Percentiles rank a stretch among this genome's conserved stretches.
phyloP scores from a whole-genome alignment of 2,113 vertebrate genomes.

The Oncorhynchus clarkii region DNA sequence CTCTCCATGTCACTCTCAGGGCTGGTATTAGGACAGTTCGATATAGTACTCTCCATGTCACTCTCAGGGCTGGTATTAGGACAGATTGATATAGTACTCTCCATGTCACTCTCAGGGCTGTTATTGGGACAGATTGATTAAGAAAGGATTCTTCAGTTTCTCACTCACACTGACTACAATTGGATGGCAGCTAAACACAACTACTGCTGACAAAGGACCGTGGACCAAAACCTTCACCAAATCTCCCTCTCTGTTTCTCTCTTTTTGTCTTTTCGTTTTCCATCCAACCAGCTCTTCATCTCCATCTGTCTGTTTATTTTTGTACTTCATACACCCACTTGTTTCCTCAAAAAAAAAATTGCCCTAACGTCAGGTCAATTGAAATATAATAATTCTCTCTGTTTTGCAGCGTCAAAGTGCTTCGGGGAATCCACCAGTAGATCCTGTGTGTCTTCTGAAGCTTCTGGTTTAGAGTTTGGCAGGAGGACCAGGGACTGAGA shows the following conservation, averaged over 20 bases:
- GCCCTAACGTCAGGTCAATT: too few relatives aligned
- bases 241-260: too few relatives aligned
- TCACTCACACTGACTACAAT: not conserved
- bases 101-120: slow-evolving; percentile 4
- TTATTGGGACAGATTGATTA: slow-evolving; percentile 17
- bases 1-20: not conserved
- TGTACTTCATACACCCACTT: slow-evolving; percentile 21
- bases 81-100: slow-evolving; percentile 16
- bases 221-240: too few relatives aligned
- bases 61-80: not conserved
- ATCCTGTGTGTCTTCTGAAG: too few relatives aligned
- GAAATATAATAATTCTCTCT: slow-evolving; percentile 1
- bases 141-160: not conserved
- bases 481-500: too few relatives aligned
- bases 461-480: too few relatives aligned
- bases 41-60: slow-evolving; percentile 12
- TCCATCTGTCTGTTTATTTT: slow-evolving; percentile 43
- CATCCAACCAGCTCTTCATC: not conserved
- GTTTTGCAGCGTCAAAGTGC: slow-evolving; percentile 43
- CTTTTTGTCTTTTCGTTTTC: too few relatives aligned
- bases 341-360: too few relatives aligned
- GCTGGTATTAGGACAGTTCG: slow-evolving; percentile 26
- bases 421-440: too few relatives aligned
- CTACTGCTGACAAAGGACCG: too few relatives aligned
- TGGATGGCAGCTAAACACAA: too few relatives aligned